Evolutionary conservation across 2,888 invertebrate species (phyloP), one percentile per base, ranked within the genome.

Genomic region (Nomada lathburiana): DNA sequence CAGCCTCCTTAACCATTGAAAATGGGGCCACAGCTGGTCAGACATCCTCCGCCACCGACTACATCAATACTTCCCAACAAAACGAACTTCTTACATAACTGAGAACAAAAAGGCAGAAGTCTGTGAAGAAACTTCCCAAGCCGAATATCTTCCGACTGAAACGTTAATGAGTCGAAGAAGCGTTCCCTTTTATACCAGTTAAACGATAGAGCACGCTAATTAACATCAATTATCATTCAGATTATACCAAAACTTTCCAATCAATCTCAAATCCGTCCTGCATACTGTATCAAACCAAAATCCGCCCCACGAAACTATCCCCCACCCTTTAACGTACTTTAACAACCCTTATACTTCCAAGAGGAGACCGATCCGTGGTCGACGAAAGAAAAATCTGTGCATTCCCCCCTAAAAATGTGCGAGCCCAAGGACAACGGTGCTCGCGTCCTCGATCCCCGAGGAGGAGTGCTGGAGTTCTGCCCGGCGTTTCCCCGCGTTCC

Each of bases 381-480:
- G 7, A 18, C 62, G 2, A 13, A 59, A 42, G 26, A 10, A 26
- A 59, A 62, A 68, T 72, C 36, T 13, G 10, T 44, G 18, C 42
- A 13, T 55, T 42, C 16, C 26, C 16, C 47, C 26, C 7, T 23
- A 68, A n/a, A 62, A 23, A 76, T 16, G 18, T 10, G 11, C 55
- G 57, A 59, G 78, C 76, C 67, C 75, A 82, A 72, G 47, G 79
- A 50, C 62, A 26, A 55, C 82, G 70, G 70, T 84, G 83, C 83
- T 86, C 74, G 63, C 86, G 75, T 77, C 73, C 85, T 83, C 80
- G 82, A 68, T 75, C 86, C 84, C 88, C 88, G 72, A 79, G 84
- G 91, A 91, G 90, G 91, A 91, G 90, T 91, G 89, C 83, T 86
- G 83, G 79, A 86, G 82, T 87, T 78, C 87, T 89, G 83, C 87